A percentile compares a stretch with the other conserved stretches of the same genome.
Evolutionary conservation across 2,888 invertebrate species (phyloP).

Genomic region (Ctenicera cuprea): DNA sequence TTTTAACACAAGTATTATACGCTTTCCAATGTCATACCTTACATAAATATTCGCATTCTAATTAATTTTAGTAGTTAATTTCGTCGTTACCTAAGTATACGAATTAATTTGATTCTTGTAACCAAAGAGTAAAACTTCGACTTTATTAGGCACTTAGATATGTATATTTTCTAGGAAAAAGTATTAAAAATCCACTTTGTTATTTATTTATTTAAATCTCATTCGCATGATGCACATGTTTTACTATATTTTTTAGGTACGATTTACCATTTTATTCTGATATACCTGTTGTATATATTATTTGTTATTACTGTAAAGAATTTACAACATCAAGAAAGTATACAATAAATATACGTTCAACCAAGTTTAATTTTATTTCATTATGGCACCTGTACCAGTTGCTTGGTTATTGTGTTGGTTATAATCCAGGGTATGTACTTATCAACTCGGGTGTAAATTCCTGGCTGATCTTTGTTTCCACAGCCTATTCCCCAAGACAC

Average conservation of each 20-base stretch:
- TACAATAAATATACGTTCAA: slow-evolving; percentile 43
- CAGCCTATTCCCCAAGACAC: slow-evolving; percentile 92
- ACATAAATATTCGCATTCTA: background rate
- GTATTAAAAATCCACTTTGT: slow-evolving; percentile 17
- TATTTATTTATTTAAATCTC: slow-evolving; percentile 48
- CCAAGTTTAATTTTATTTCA: slow-evolving; percentile 4
- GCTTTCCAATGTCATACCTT: slow-evolving; percentile 21
- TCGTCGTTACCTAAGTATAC: slow-evolving; percentile 21
- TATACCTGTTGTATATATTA: slow-evolving; percentile 33
- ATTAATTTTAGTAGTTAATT: slow-evolving; percentile 1
- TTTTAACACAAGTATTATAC: slow-evolving; percentile 26
- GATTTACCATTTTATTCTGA: slow-evolving; percentile 27
- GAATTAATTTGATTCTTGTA: slow-evolving; percentile 12
- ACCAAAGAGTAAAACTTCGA: slow-evolving; percentile 24
- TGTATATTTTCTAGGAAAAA: slow-evolving; percentile 26
- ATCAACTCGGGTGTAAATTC: slow-evolving; percentile 86
- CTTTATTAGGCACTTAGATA: slow-evolving; percentile 21
- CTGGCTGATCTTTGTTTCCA: slow-evolving; percentile 84
- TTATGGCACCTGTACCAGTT: slow-evolving; percentile 45
- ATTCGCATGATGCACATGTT: slow-evolving; percentile 35
- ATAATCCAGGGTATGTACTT: slow-evolving; percentile 84
- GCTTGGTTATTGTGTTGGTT: slow-evolving; percentile 67
- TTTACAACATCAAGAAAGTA: slow-evolving; percentile 32
- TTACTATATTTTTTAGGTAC: slow-evolving; percentile 33
- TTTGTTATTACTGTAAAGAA: slow-evolving; percentile 46